Conservation (phyloP, 2,113 vertebrate species). For the Nothoprocta perdicaria region DNA sequence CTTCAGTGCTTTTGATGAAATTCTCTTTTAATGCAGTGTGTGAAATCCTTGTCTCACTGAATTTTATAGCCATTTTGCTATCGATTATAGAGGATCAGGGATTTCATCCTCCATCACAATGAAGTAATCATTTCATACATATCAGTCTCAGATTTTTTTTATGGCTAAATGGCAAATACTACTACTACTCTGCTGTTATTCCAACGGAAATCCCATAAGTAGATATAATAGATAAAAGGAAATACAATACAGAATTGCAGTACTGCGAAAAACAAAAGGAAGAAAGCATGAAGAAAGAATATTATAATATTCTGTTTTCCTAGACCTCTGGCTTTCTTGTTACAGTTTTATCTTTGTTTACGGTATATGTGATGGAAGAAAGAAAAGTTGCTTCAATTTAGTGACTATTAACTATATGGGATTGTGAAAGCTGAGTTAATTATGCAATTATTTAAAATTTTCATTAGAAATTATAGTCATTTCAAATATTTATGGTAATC, state of each 20-base stretch:
- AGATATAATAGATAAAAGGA: background rate
- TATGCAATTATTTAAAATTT: background rate
- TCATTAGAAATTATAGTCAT: background rate
- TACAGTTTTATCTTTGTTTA: background rate
- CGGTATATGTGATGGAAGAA: background rate
- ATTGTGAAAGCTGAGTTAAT: background rate
- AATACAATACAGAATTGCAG: background rate
- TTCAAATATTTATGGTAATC: background rate
- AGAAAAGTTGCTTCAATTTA: background rate
- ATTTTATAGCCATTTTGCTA: background rate
- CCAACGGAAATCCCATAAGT: background rate
- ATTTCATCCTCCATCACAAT: background rate
- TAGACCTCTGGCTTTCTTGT: background rate
- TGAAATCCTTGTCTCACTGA: background rate
- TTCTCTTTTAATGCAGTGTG: background rate
- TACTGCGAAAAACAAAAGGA: background rate
- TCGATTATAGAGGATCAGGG: background rate
- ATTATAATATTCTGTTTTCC: background rate
- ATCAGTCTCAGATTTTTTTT: background rate
- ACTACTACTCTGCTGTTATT: background rate
- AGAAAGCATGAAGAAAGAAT: background rate
- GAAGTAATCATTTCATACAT: background rate
- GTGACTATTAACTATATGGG: background rate
- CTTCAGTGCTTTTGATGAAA: background rate
- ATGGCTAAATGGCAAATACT: background rate